Base-by-base conservation (phyloP, 2,797 vertebrate genomes). In the Fundulus diaphanus region DNA sequence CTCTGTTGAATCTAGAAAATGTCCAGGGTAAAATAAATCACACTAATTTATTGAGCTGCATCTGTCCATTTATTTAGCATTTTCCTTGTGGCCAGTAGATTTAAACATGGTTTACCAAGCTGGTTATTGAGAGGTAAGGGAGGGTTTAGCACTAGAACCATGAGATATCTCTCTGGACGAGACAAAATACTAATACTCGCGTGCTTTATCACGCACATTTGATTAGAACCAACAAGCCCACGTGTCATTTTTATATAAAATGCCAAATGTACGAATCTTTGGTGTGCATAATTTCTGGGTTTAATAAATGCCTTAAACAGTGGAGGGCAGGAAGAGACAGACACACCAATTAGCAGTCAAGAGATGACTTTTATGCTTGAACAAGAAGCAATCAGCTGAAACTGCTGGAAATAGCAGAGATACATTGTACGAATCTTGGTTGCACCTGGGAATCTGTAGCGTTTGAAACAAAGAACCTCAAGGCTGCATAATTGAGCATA, bases 381-480 rank as follows among this genome's bases (percentile, higher is more conserved):
- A 92, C 80, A 85, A 90, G 87, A 91, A 88, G 81, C 87, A 92
- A 90, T 92, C 88, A 89, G 78, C 80, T 88, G 85, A 83, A 90
- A 85, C 90, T 67, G 83, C 87, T 86, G 74, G 72, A 86, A 92
- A 87, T 80, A 87, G 85, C 72, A 69, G 73, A 86, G 82, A 90
- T 89, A 89, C 87, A 90, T 81, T 85, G 80, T 70, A 78, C 75
- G 78, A 85, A 84, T 90, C 78, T 77, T 76, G 80, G 84, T 80
- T 92, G 89, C 91, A 92, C 90, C 90, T 93, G 92, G 88, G 87
- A 82, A 82, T 93, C 91, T 90, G 82, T 82, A 87, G 70, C 67
- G 79, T 82, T 76, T 54, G 85, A 90, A 89, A 92, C 78, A 88
- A 91, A 89, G 66, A 85, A 37, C 80, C 80, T 76, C 85, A 57